Base-by-base conservation (phyloP, 2,888 invertebrate genomes). In the Eupithecia dodoneata region DNA sequence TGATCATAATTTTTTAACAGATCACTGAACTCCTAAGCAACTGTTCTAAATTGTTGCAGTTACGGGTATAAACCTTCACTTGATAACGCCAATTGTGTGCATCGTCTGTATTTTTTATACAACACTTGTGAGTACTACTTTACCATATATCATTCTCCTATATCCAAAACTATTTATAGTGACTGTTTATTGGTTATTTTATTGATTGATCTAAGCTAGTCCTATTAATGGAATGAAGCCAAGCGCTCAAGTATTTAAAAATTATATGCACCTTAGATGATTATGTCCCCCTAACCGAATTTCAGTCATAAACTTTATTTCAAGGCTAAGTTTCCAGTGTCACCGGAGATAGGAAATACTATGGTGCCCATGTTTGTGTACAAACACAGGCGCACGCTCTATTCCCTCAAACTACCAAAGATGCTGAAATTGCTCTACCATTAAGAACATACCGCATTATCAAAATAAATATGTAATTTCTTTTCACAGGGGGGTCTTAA, bases 41-140 rank as follows among this genome's bases (percentile, higher is more conserved):
- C 18, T 30, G 44, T 74, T 45, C 45, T 15, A 55, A 69, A 47
- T 77, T 71, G 73, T 76, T 77, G 72, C 95, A 97, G 98, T 98
- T 73, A 98, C 98, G 72, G 98, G 98, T 49, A 96, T 98, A 78
- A 96, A 97, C 84, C 94, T 98, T 49, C 98, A 98, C 92, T 92
- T 97, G 81, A 97, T 98, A 47, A 97, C 98, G 13, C 96, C 97
- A 0, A 96, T 97, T 44, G 97, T 98, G 2, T 98, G 98, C 89
- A 91, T 97, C 59, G 97, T 98, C n/a, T 98, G 98, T 93, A 98
- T 98, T 82, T 98, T 99, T 93, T 99, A 99, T 92, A 99, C 99
- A 0, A 97, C 98, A 79, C 90, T 98, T 90, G 98, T 98, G 94
- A 97, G 97, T 96, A 86, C 78, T 95, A 75, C 74, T 41, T 71